A percentile compares a stretch with the other conserved stretches of the same genome.
Conservation (phyloP, 2,113 vertebrate species). For the Laticauda colubrina region DNA sequence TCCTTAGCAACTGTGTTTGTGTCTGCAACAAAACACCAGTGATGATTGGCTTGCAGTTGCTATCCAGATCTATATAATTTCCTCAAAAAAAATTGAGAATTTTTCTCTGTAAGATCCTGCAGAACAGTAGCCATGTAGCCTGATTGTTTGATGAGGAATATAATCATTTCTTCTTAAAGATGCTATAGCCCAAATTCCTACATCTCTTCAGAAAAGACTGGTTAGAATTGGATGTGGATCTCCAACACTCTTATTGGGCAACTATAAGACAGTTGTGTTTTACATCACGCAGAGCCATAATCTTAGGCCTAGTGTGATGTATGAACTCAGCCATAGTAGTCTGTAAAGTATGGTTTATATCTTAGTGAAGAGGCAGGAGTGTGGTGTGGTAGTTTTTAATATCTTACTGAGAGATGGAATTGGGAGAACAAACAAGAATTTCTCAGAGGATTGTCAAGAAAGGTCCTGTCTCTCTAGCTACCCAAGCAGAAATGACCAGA, state of each 20-base stretch:
- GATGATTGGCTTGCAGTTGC: neutral
- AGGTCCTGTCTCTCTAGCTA: neutral
- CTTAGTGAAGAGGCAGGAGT: neutral
- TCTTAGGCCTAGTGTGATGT: neutral
- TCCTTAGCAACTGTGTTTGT: neutral
- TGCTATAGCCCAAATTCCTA: neutral
- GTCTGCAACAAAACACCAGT: neutral
- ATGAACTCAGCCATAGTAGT: neutral
- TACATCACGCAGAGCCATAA: neutral
- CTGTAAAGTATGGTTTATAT: neutral
- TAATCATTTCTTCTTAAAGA: neutral
- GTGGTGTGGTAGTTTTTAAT: neutral
- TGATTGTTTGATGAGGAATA: neutral
- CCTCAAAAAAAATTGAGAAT: neutral
- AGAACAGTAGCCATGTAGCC: neutral
- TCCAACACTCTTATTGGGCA: neutral
- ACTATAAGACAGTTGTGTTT: neutral
- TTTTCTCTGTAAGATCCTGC: neutral
- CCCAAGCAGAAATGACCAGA: neutral
- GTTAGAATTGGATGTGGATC: neutral
- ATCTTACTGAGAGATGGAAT: neutral
- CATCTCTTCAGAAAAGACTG: neutral
- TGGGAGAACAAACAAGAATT: neutral
- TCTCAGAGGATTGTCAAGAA: neutral
- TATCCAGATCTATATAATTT: neutral